These are phyloP conservation scores for Poicephalus meyeri DNA, from an alignment of 2,113 vertebrate species.

Conservation along the genomic window DNA sequence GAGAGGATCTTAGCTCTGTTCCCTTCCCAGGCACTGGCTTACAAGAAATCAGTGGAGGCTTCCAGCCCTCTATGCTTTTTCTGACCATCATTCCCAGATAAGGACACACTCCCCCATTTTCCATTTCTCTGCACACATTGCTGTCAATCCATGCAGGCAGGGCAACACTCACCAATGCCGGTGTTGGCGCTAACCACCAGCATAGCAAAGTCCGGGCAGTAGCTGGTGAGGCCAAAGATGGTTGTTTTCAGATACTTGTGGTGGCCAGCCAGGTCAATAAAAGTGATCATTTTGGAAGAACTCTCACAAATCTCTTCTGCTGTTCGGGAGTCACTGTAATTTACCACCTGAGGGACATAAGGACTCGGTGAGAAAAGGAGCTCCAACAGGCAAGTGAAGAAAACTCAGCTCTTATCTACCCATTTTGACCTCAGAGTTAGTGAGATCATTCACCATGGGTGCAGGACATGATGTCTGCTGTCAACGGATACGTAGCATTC, in stretches of 20 bases:
- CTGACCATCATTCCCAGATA: neutral
- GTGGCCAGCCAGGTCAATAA: constrained; percentile 97
- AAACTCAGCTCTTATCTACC: neutral
- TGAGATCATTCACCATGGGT: neutral
- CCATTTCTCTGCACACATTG: neutral
- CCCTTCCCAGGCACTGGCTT: neutral
- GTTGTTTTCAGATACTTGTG: constrained; percentile 99
- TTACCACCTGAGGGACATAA: constrained; percentile 85
- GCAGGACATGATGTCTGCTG: neutral
- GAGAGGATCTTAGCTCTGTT: neutral
- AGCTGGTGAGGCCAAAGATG: constrained; percentile 98
- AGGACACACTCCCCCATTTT: neutral
- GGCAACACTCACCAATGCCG: constrained; percentile 86
- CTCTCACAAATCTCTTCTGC: constrained; percentile 98
- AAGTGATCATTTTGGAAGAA: constrained; percentile 99
- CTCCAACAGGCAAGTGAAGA: neutral
- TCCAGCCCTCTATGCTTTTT: neutral
- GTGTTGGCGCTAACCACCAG: constrained; percentile 96
- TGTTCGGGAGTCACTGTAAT: constrained; percentile 97
- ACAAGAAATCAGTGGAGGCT: neutral
- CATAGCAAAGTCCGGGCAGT: constrained; percentile 98
- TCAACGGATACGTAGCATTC: neutral
- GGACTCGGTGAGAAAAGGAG: neutral
- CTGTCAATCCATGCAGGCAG: neutral
- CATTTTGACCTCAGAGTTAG: neutral